phyloP scores from a whole-genome alignment of 2,113 vertebrate genomes.

The Ceyx margarethae region DNA sequence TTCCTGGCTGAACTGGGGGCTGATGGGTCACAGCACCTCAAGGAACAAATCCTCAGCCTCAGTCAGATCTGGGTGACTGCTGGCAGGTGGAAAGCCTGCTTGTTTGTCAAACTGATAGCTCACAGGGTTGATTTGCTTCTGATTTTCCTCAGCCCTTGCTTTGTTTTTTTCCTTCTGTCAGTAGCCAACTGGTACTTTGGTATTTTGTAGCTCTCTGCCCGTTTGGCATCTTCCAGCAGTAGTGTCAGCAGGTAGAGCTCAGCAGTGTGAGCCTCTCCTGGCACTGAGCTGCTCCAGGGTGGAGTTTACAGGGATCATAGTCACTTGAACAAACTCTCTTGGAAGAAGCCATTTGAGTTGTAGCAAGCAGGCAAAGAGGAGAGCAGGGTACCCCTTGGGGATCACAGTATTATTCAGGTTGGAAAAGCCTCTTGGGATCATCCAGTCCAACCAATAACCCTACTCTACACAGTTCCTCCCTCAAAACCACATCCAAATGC shows the following conservation, averaged over 20 bases:
- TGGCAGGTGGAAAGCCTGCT: neutral
- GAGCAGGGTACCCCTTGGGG: neutral
- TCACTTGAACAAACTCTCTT: neutral
- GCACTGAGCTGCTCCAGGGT: neutral
- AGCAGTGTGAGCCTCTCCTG: rapidly evolving
- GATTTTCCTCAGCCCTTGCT: neutral
- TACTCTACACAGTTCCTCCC: no score
- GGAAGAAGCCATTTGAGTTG: neutral
- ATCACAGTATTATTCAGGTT: no score
- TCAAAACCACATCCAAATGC: no score
- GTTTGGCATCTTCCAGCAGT: neutral
- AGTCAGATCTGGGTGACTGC: neutral
- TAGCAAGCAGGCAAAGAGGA: neutral
- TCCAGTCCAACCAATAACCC: no score
- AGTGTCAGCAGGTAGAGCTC: neutral
- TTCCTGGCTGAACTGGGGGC: constrained; percentile 21
- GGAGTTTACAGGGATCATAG: neutral
- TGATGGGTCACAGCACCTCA: constrained; percentile 47
- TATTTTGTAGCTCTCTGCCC: neutral
- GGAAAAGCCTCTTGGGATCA: no score
- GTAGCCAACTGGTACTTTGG: neutral
- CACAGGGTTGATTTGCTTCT: neutral
- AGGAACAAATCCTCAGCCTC: constrained; percentile 30
- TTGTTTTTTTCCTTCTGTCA: neutral
- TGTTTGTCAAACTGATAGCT: constrained; percentile 12